Evolutionary conservation across 1,140 invertebrate genomes (phyloP), one percentile per base, ranked within the genome.

Genomic region (Penaeus vannamei): DNA sequence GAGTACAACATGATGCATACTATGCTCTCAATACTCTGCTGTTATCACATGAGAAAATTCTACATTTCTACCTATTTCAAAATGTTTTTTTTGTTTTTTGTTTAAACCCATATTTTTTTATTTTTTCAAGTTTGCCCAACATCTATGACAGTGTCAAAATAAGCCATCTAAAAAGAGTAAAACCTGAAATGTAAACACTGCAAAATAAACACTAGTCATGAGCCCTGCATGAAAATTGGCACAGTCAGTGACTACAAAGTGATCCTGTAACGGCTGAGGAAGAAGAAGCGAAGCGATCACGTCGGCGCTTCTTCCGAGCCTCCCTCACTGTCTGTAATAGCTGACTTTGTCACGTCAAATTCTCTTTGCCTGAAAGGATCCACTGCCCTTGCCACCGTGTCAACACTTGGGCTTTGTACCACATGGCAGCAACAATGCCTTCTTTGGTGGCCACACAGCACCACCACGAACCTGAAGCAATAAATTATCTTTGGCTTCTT

Each of bases 401-500:
- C 72, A 85, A 77, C 66, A 32, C 60, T 77, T 59, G 66, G 53
- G 12, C 81, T 60, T 84, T 64, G 69, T 62, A 42, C 60, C 61
- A 79, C 66, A 69, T 60, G 64, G 60, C 72, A 84, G 82, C 81
- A 77, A 59, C 76, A 14, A 53, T 79, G 76, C 29, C 32, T 29
- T 29, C 32, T 36, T 29, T 64, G 42, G 42, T 87, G 79, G 46
- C 61, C 62, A 69, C 42, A 81, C 36, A 82, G 61, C 36, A 36
- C 76, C 60, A 86, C 59, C 59, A 86, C 59, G 64, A 86, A 86
- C 60, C 14, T 79, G 87, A 89, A 89, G 87, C 87, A 89, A 89
- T 89, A 89, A 89, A 89, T 88, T 89, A 89, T 89, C 87, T 89
- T 89, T 89, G 87, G 87, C 87, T 89, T 89, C 87, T 89, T 46